These are phyloP conservation scores for Pleuronectes platessa DNA, from an alignment of 2,113 vertebrate genomes.

Conservation along the genomic window DNA sequence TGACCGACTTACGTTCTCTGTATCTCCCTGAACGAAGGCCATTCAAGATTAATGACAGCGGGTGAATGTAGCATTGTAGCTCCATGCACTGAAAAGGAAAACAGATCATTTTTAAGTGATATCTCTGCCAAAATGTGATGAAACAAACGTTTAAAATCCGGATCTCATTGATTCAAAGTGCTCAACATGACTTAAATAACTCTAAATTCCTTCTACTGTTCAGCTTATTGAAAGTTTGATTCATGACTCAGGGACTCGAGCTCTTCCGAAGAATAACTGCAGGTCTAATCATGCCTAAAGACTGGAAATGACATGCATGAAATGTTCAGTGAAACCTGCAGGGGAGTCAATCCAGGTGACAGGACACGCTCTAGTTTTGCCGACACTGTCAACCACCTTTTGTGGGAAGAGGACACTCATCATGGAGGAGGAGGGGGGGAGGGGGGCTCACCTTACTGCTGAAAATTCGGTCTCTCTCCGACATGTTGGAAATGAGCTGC, in stretches of 20 bases:
- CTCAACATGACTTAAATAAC: slow-evolving; percentile 1
- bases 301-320: slow-evolving; percentile 45
- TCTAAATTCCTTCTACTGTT: neutral
- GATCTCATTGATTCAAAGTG: slow-evolving; percentile 5
- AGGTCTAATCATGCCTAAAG: slow-evolving; percentile 34
- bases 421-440: too few relatives aligned
- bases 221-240: neutral
- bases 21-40: slow-evolving; percentile 85
- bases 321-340: slow-evolving; percentile 20
- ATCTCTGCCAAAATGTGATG: neutral
- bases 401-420: too few relatives aligned
- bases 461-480: slow-evolving; percentile 72
- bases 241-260: neutral
- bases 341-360: slow-evolving; percentile 42
- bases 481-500: slow-evolving; percentile 59
- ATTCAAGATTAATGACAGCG: slow-evolving; percentile 83
- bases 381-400: too few relatives aligned
- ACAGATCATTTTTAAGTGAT: slow-evolving; percentile 1
- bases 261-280: slow-evolving; percentile 26
- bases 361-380: slow-evolving; percentile 13
- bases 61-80: slow-evolving; percentile 84
- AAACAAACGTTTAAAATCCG: neutral
- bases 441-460: slow-evolving; percentile 79
- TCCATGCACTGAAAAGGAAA: slow-evolving; percentile 78
- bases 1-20: slow-evolving; percentile 81